These are phyloP conservation scores for Manis pentadactyla DNA, from an alignment of 2,797 vertebrate species.

Conservation along the genomic window DNA sequence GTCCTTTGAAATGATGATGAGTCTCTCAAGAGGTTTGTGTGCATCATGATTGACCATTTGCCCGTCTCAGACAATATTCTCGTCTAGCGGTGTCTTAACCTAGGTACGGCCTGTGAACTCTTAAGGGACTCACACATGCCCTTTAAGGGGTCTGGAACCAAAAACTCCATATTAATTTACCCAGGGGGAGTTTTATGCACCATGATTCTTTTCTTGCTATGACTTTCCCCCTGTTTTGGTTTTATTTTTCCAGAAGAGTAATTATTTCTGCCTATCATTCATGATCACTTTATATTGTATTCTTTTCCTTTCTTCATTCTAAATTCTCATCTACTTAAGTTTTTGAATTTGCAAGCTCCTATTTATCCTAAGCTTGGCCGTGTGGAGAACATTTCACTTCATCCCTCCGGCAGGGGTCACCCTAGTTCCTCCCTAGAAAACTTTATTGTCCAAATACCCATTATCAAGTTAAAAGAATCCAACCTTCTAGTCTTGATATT, in stretches of 20 bases:
- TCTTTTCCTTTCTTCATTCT: slow-evolving; percentile 23
- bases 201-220: neutral
- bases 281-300: neutral
- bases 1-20: neutral
- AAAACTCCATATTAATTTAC: neutral
- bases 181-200: neutral
- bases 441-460: rapidly evolving
- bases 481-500: neutral
- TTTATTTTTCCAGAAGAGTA: slow-evolving; percentile 6
- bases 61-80: neutral
- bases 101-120: neutral
- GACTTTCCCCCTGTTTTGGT: neutral
- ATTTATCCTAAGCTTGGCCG: neutral
- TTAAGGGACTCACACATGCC: neutral
- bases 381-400: neutral
- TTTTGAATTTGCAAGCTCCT: neutral
- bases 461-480: neutral
- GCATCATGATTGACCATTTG: neutral
- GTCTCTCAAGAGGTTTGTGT: neutral
- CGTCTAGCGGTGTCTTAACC: neutral
- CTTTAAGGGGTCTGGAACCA: neutral
- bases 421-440: slow-evolving; percentile 48
- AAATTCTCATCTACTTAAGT: neutral
- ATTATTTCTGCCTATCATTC: neutral
- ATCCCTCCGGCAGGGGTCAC: slow-evolving; percentile 67